Base-by-base conservation (phyloP, 1,140 invertebrate species). In the Chironomus tepperi region DNA sequence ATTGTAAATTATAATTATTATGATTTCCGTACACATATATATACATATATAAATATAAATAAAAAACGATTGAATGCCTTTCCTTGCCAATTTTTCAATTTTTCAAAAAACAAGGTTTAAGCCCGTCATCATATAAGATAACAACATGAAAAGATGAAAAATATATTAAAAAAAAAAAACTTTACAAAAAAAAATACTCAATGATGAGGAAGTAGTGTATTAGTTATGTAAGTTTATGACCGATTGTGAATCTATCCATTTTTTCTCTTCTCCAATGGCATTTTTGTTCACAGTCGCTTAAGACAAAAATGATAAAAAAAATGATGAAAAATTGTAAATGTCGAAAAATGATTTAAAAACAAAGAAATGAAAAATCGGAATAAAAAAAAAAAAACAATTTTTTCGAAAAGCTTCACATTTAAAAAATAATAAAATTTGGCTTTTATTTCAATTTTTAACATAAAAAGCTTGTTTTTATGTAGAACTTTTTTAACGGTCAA, bases 171-270 rank as follows among this genome's bases (percentile, higher is more conserved):
- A 70, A 16, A 70, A 18, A 70, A 70, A 70, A 70, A 70, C 65
- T 70, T 70, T 70, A 70, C 65, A 70, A 70, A 70, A 67, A 67
- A 70, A 70, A 70, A 70, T 70, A 70, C 65, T 70, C 18, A 70
- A 19, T 70, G 6, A 70, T 70, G 19, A 70, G 19, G 65, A 70
- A 70, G 65, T 70, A 70, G 65, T 70, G 65, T 70, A 70, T 16
- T 70, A 70, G 65, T 16, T 70, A 70, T 70, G 65, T 70, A 70
- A 70, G 65, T 57, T 57, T 57, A 57, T 57, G 24, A 34, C 9
- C 47, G 47, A 57, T 57, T 57, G 47, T 57, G 47, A 57, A 57
- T 57, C 47, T n/a, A 57, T 57, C 47, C 47, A 57, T 57, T 57
- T 57, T 57, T 57, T 57, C 47, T 57, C 47, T 57, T 57, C 47